A percentile compares a stretch with the other conserved stretches of the same genome.
phyloP scores from a whole-genome alignment of 2,888 invertebrate genomes.

The Drosophila mulleri region DNA sequence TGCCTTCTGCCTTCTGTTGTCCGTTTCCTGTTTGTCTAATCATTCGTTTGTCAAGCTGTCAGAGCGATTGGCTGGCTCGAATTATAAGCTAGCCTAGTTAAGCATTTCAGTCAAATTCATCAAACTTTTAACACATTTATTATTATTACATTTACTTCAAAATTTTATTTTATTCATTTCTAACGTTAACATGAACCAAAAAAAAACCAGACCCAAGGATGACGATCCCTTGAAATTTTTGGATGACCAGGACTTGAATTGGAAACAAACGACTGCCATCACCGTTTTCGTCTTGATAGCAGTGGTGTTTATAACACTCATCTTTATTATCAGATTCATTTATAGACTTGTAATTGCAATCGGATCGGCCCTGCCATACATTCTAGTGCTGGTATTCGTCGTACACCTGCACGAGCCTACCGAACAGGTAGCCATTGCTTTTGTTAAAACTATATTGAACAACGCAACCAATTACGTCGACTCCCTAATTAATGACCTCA shows the following conservation, averaged over 20 bases:
- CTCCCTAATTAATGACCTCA: not conserved
- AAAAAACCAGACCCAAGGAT: not conserved
- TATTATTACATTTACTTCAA: not conserved
- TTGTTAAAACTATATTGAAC: not conserved
- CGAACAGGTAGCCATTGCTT: not conserved
- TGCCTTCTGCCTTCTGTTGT: conserved; percentile 1
- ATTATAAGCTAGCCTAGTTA: conserved; percentile 13
- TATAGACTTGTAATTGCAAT: conserved; percentile 26
- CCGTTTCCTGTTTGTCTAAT: conserved; percentile 42
- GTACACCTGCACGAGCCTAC: not conserved
- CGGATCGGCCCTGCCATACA: not conserved
- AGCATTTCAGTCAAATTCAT: conserved; percentile 8
- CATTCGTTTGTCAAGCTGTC: conserved; percentile 79
- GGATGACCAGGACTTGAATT: not conserved
- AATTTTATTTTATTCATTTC: not conserved
- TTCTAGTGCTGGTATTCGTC: not conserved
- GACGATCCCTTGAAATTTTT: no score
- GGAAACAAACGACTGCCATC: not conserved
- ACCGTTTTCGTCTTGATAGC: conserved; percentile 4
- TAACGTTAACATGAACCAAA: not conserved
- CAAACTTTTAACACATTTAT: not conserved
- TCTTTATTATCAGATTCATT: conserved; percentile 15
- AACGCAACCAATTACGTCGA: not conserved
- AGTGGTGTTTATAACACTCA: conserved; percentile 6
- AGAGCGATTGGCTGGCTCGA: conserved; percentile 9